phyloP scores from a whole-genome alignment of 1,140 invertebrate genomes.

The Drosophila burlai region DNA sequence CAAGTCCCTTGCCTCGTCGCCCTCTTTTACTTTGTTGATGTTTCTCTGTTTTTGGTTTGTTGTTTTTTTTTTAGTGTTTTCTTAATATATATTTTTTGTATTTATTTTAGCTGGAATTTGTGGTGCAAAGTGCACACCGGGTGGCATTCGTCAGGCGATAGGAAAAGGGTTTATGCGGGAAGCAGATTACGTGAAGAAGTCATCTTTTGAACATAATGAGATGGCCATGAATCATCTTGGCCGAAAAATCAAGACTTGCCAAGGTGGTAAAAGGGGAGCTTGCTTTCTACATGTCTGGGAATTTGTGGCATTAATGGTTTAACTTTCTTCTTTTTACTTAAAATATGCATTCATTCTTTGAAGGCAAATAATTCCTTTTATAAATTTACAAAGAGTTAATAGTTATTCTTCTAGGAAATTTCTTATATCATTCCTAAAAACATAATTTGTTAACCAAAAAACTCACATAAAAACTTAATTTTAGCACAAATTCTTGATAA shows the following conservation, averaged over 20 bases:
- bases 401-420: too few species aligned
- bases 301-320: slow-evolving; percentile 4
- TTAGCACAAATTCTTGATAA: not conserved
- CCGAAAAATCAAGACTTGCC: not conserved
- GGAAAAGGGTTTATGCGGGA: slow-evolving; percentile 38
- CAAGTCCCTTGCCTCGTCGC: slow-evolving; percentile 47
- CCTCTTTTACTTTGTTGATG: slow-evolving; percentile 30
- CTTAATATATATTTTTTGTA: slow-evolving; percentile 3
- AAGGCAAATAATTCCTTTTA: not conserved
- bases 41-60: slow-evolving; percentile 12
- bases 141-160: slow-evolving; percentile 45
- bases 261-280: not conserved
- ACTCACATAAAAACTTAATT: not conserved
- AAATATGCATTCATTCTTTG: not conserved
- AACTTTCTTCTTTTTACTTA: not conserved
- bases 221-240: slow-evolving; percentile 6
- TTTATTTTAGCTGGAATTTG: slow-evolving; percentile 47
- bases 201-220: not conserved
- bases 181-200: slow-evolving; percentile 13
- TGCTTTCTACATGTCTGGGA: slow-evolving; percentile 5
- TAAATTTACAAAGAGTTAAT: not conserved
- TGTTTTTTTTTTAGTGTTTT: not conserved
- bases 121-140: slow-evolving; percentile 55
- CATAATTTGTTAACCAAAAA: not conserved
- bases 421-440: too few species aligned